Conservation (phyloP, 2,888 invertebrate species). For the Hoplodrina blanda region DNA sequence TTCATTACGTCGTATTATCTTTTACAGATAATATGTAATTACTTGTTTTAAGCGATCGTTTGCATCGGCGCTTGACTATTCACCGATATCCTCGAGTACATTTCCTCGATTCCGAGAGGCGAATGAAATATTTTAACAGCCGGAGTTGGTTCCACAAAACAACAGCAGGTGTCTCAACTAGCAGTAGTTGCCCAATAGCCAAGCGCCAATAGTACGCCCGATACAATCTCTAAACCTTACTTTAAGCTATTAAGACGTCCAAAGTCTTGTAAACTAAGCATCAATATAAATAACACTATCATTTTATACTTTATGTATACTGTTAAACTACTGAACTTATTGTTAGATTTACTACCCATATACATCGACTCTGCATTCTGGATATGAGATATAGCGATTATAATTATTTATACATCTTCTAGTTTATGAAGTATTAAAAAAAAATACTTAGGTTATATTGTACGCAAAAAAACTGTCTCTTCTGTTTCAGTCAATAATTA, state of each 20-base stretch:
- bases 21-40: slow-evolving; percentile 86
- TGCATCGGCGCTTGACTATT: slow-evolving; percentile 85
- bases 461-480: slow-evolving; percentile 81
- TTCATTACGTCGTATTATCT: slow-evolving; percentile 84
- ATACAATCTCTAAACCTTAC: slow-evolving; percentile 85
- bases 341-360: slow-evolving; percentile 82
- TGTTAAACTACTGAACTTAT: slow-evolving; percentile 87
- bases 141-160: slow-evolving; percentile 33
- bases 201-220: slow-evolving; percentile 83
- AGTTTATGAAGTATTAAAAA: slow-evolving; percentile 76
- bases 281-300: slow-evolving; percentile 89
- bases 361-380: slow-evolving; percentile 81
- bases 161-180: slow-evolving; percentile 49
- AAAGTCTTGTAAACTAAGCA: slow-evolving; percentile 88
- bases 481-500: slow-evolving; percentile 86
- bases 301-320: slow-evolving; percentile 85
- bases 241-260: slow-evolving; percentile 86
- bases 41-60: slow-evolving; percentile 80
- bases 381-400: slow-evolving; percentile 84
- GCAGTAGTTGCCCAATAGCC: slow-evolving; percentile 73
- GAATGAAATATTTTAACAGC: slow-evolving; percentile 33
- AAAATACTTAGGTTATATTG: slow-evolving; percentile 81
- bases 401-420: slow-evolving; percentile 83
- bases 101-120: slow-evolving; percentile 26
- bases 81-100: slow-evolving; percentile 30